Conservation (phyloP, 2,113 vertebrate species). For the Triplophysa rosa region DNA sequence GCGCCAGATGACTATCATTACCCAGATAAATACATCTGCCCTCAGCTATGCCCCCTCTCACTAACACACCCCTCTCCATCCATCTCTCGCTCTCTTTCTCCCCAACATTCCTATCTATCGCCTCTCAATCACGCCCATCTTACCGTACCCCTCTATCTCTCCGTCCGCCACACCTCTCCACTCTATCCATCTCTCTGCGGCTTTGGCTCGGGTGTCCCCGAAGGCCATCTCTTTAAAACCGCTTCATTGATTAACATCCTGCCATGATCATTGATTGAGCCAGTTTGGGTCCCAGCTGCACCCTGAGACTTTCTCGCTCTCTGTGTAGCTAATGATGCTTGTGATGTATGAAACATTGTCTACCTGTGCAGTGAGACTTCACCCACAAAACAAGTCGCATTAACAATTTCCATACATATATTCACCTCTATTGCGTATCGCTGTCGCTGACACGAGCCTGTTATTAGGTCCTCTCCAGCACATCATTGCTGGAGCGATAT, state of each 20-base stretch:
- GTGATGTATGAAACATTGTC: constrained; percentile 36
- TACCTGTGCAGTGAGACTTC: not conserved
- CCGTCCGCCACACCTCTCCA: constrained; percentile 49
- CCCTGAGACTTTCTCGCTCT: constrained; percentile 63
- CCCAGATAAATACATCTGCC: constrained; percentile 74
- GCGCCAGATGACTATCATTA: constrained; percentile 72
- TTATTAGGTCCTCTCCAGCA: constrained; percentile 31
- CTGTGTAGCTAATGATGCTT: constrained; percentile 60
- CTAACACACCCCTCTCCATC: constrained; percentile 41
- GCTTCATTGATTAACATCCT: constrained; percentile 71
- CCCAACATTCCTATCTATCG: constrained; percentile 25
- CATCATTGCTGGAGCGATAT: constrained; percentile 44
- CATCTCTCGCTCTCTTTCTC: constrained; percentile 7
- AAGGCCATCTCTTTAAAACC: constrained; percentile 69
- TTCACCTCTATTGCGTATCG: not conserved
- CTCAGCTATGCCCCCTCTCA: constrained; percentile 60
- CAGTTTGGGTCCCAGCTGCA: constrained; percentile 63
- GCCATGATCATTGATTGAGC: constrained; percentile 72
- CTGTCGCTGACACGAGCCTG: constrained; percentile 14
- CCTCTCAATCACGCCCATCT: not conserved
- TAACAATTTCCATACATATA: constrained; percentile 19
- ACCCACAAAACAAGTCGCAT: constrained; percentile 17
- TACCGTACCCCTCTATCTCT: constrained; percentile 52
- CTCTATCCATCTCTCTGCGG: constrained; percentile 60
- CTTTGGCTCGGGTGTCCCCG: constrained; percentile 60